Evolutionary conservation across 2,888 invertebrate genomes (phyloP), one percentile per base, ranked within the genome.

Genomic region (Sarcophaga subvicina): DNA sequence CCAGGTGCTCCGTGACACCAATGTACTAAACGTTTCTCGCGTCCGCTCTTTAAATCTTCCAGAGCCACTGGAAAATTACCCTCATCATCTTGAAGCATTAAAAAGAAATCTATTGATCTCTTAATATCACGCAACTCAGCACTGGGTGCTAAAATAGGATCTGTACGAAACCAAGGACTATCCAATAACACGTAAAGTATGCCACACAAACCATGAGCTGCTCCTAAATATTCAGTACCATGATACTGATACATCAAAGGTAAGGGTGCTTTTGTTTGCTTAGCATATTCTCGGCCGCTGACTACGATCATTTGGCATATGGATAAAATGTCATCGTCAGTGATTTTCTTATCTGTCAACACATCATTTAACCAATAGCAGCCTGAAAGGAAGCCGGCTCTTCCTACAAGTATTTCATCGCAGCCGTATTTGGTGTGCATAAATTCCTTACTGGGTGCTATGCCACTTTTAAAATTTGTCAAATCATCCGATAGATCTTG

Each of bases 1-100:
- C 98, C 98, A 11, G 97, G 96, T 12, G 97, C 97, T 0, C 98
- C 98, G 91, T 98, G 98, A 92, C 98, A 98, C 98, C 98, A 98
- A 91, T 98, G 98, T 0, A 98, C 95, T 14, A 98, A 93, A 86
- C 97, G 96, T 83, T 97, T 96, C 14, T 93, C 92, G 17, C 93
- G 89, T 4, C 95, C 94, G 64, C 92, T 92, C 60, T 94, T 90
- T 6, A 94, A 94, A 75, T 96, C 93, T 91, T 97, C 97, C 91
- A 96, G 94, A 5, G 96, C 96, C 88, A 96, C 95, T 0, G 97
- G 96, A 93, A 96, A 96, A 92, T 97, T 97, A 0, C 97, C 97
- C 81, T 96, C 95, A 0, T 93, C 90, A 88, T 95, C 96, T 94
- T 98, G 97, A 27, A 92, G 89, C 45, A 90, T 91, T 22, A 93